Base-by-base conservation (phyloP, 2,113 vertebrate genomes). In the Porphyrio hochstetteri region DNA sequence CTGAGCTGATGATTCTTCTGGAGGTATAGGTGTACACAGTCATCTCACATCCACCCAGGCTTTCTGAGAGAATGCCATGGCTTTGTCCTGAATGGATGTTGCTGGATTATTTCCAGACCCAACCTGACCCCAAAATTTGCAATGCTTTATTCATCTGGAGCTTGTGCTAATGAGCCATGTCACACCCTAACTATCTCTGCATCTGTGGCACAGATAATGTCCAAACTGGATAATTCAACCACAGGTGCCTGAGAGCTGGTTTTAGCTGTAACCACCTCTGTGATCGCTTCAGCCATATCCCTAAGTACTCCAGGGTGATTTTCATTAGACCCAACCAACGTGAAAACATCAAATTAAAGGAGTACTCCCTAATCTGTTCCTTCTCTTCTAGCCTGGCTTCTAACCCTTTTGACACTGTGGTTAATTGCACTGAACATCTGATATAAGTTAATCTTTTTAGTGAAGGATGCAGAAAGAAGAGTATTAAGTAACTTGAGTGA, bases 341-440 rank as follows among this genome's bases (percentile, higher is more conserved):
- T 72, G 72, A 91, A 92, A 92, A 76, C 29, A 35, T 50, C 74
- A 82, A 78, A 95, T 44, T 89, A 83, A 87, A 91, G 78, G 53
- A 94, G 5, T 48, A 72, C 57, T 86, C 31, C 60, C 27, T 82
- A 87, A 89, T 79, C 83, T 53, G 29, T 56, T 84, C 48, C 64
- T 92, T 81, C 60, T 86, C 50, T 44, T 91, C 81, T 61, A 53
- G 38, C 28, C 50, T 56, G 29, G 67, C 60, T 68, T 92, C 77
- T 87, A 83, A 53, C 33, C 25, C 33, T 86, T 86, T 92, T 7
- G 8, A 79, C 64, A 53, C 16, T 53, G 38, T 18, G 70, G 42
- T 52, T 95, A 93, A 86, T 82, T 89, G 61, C 44, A 60, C 93
- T 89, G 84, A 93, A 70, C 6, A 78, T 79, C 44, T 72, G 69